Percentiles rank a stretch among this genome's conserved stretches.
Evolutionary conservation across 1,140 invertebrate genomes (phyloP).

Genomic region (Hesperophylax magnus): DNA sequence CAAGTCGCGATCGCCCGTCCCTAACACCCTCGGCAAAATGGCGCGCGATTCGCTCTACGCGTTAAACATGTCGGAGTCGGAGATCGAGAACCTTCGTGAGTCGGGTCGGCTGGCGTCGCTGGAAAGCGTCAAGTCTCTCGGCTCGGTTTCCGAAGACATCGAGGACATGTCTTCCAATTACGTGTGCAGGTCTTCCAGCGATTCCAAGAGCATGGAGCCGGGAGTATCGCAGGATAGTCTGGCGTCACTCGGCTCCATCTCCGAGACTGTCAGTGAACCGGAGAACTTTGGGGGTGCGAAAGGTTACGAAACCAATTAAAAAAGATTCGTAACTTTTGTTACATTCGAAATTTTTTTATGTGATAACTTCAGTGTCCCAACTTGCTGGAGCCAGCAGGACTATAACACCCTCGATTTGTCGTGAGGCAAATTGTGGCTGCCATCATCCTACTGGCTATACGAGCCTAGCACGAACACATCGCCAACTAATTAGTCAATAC

Average conservation of each 20-base stretch:
- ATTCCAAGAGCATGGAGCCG: constrained; percentile 64
- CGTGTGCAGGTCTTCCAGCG: constrained; percentile 64
- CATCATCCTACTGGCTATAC: no score
- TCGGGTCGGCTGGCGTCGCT: constrained; percentile 66
- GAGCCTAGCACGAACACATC: no score
- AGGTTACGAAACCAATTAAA: constrained; percentile 12
- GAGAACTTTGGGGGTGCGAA: not conserved
- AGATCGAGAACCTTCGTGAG: constrained; percentile 64
- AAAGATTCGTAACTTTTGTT: not conserved
- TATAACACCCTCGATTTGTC: no score
- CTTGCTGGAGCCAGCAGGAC: no score
- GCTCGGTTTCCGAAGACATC: constrained; percentile 67
- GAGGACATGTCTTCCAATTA: constrained; percentile 64
- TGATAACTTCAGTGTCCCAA: no score
- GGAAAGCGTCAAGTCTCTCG: constrained; percentile 65
- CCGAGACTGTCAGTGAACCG: constrained; percentile 56
- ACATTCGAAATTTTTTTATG: no score
- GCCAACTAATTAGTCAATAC: no score
- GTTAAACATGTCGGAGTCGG: constrained; percentile 68
- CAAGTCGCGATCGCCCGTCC: constrained; percentile 60
- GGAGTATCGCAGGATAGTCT: constrained; percentile 67
- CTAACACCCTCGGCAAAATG: constrained; percentile 65
- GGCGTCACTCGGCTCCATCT: constrained; percentile 67
- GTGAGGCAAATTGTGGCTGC: no score
- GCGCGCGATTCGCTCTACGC: constrained; percentile 66